Conservation (phyloP, 1,140 invertebrate species). For the Calliphora vicina region DNA sequence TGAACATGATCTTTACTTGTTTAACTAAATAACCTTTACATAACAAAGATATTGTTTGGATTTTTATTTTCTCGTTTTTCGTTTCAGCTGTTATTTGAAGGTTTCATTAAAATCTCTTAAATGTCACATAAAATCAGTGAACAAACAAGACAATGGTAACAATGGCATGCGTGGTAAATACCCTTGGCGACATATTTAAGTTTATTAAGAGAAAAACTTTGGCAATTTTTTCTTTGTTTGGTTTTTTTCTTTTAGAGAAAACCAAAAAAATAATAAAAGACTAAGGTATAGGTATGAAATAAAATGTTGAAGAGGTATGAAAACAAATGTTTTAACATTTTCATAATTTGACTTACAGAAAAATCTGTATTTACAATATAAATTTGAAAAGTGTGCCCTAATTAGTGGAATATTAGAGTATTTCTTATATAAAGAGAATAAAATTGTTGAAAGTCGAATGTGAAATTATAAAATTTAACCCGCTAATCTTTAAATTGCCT, state of each 20-base stretch:
- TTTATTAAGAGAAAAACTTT: neutral
- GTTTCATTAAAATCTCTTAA: constrained; percentile 12
- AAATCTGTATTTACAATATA: no score
- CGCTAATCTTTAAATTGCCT: no score
- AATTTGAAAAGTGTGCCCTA: no score
- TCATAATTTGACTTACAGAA: neutral
- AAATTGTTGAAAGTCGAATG: no score
- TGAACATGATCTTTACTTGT: neutral
- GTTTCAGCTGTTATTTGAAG: neutral
- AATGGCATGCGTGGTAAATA: neutral
- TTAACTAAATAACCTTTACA: neutral
- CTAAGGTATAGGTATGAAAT: no score
- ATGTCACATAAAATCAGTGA: neutral
- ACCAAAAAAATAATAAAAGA: neutral
- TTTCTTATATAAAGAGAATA: no score
- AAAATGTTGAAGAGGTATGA: no score
- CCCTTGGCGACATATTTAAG: neutral
- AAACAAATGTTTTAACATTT: neutral
- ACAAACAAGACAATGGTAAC: neutral
- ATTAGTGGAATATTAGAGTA: no score
- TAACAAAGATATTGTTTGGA: neutral
- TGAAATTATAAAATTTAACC: no score
- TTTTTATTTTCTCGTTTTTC: neutral
- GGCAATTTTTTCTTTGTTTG: neutral
- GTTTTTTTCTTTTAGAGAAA: neutral